Percentiles rank a stretch among this genome's conserved stretches.
phyloP scores from a whole-genome alignment of 2,797 vertebrate genomes.

The Halcyon badia region DNA sequence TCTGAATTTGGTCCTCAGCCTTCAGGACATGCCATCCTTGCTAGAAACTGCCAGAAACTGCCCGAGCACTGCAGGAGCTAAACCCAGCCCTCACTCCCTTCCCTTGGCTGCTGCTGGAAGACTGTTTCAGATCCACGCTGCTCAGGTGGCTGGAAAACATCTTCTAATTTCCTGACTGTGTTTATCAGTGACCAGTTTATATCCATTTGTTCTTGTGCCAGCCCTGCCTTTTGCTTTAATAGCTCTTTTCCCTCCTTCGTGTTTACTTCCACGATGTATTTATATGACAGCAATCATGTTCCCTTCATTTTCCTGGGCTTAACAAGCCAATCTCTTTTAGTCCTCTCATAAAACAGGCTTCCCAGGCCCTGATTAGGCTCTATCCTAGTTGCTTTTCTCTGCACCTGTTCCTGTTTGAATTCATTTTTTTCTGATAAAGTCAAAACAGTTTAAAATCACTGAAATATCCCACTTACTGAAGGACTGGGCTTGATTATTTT shows the following conservation, averaged over 20 bases:
- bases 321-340: constrained; percentile 42
- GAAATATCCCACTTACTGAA: neutral
- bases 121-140: neutral
- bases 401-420: constrained; percentile 61
- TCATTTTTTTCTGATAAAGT: constrained; percentile 25
- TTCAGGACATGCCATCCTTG: neutral
- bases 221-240: constrained; percentile 9
- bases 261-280: constrained; percentile 36
- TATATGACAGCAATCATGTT: constrained; percentile 25
- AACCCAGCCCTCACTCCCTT: neutral
- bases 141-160: constrained; percentile 49
- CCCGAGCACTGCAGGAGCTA: neutral
- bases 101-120: neutral
- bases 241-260: neutral
- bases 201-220: constrained; percentile 36
- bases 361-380: constrained; percentile 13
- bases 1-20: neutral
- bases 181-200: constrained; percentile 39
- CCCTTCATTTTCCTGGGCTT: constrained; percentile 49
- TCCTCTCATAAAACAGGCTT: constrained; percentile 35
- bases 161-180: constrained; percentile 16
- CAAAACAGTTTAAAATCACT: constrained; percentile 13
- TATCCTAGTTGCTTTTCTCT: neutral
- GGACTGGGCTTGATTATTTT: neutral
- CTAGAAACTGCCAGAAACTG: neutral